phyloP scores from a whole-genome alignment of 2,888 invertebrate genomes.

The Drosophila seclusa region DNA sequence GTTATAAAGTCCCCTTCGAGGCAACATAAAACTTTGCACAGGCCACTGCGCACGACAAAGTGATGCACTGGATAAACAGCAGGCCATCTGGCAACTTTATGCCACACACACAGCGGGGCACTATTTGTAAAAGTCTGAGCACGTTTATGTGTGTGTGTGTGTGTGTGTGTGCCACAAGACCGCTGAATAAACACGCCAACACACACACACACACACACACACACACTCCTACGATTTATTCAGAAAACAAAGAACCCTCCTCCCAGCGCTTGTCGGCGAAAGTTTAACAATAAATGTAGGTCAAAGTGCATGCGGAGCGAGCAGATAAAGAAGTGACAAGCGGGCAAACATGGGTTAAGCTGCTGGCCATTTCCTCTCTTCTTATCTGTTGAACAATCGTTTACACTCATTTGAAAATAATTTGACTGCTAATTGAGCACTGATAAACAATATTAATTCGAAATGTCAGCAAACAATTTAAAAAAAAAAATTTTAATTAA shows the following conservation, averaged over 20 bases:
- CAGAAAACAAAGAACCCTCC: slow-evolving; percentile 55
- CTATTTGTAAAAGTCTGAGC: slow-evolving; percentile 29
- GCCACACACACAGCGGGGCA: slow-evolving; percentile 5
- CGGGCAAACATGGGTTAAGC: slow-evolving; percentile 24
- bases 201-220: slow-evolving; percentile 58
- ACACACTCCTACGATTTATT: slow-evolving; percentile 72
- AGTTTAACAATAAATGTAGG: slow-evolving; percentile 45
- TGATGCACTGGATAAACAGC: slow-evolving; percentile 59
- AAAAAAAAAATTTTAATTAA: background rate
- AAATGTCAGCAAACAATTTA: background rate
- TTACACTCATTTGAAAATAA: slow-evolving; percentile 20
- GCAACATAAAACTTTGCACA: slow-evolving; percentile 26
- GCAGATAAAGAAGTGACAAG: slow-evolving; percentile 7
- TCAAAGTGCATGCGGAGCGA: slow-evolving; percentile 41
- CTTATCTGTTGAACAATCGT: background rate
- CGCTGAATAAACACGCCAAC: background rate
- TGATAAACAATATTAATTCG: background rate
- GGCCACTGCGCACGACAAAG: slow-evolving; percentile 47
- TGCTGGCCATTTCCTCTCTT: slow-evolving; percentile 4
- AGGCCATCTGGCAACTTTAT: slow-evolving; percentile 41
- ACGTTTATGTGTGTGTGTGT: slow-evolving; percentile 27
- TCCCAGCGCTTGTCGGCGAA: background rate
- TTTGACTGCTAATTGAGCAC: slow-evolving; percentile 9
- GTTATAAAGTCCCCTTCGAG: background rate
- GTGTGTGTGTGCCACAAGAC: slow-evolving; percentile 32